phyloP scores from a whole-genome alignment of 2,888 invertebrate species.

The Opisthograptis luteolata region DNA sequence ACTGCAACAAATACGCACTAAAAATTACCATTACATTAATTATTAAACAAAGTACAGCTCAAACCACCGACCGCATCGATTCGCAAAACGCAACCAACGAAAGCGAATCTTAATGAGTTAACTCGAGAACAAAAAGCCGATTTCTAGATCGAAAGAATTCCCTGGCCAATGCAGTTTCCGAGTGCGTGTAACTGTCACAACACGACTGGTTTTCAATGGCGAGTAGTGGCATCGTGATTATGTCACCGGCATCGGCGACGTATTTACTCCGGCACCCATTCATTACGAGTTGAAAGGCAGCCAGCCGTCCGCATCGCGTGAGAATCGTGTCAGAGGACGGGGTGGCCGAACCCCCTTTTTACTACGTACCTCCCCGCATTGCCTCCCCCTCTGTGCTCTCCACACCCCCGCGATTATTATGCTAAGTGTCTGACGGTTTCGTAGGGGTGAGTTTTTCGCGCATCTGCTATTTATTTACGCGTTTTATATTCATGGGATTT shows the following conservation, averaged over 20 bases:
- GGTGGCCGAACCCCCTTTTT: conserved; percentile 48
- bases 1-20: too few relatives aligned
- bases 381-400: conserved; percentile 36
- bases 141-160: conserved; percentile 45
- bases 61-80: conserved; percentile 5
- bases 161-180: conserved; percentile 56
- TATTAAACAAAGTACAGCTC: background rate
- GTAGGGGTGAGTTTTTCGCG: conserved; percentile 81
- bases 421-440: conserved; percentile 79
- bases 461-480: conserved; percentile 85
- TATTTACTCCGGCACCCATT: conserved; percentile 76
- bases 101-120: conserved; percentile 41
- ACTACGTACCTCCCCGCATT: conserved; percentile 41
- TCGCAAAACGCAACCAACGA: conserved; percentile 32
- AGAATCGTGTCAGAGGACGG: conserved; percentile 80
- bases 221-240: conserved; percentile 56
- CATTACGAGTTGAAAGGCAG: conserved; percentile 78
- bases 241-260: conserved; percentile 61
- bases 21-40: too few relatives aligned
- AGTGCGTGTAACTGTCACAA: conserved; percentile 49
- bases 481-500: conserved; percentile 82
- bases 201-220: conserved; percentile 64
- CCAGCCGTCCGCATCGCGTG: conserved; percentile 78
- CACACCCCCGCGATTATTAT: conserved; percentile 77
- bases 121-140: conserved; percentile 40